Base-by-base conservation (phyloP, 1,140 invertebrate genomes). In the Zophobas atratus region DNA sequence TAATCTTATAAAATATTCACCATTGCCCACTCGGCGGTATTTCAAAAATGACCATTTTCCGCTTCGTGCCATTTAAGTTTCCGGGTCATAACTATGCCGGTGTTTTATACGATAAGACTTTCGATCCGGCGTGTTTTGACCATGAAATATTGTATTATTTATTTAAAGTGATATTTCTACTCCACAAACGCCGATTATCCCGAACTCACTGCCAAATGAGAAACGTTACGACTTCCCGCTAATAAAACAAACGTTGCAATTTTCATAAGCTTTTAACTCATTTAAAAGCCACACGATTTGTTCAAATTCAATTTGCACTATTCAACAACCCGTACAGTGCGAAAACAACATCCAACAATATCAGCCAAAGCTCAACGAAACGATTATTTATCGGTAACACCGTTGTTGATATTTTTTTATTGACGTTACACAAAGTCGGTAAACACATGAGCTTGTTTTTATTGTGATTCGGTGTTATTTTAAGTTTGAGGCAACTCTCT, bases 21-120 rank as follows among this genome's bases (percentile, higher is more conserved):
- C 41, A 57, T 70, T 75, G 71, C 46, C 6, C 38, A 36, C 39
- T 1, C 46, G 55, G 72, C 43, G 70, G 57, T 80, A 79, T 80
- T 79, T 77, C 78, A 78, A 79, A 80, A 82, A 81, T 81, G 79
- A 75, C 78, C 76, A 63, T 81, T 80, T 77, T 80, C 76, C 81
- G 36, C 36, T 70, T 53, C 67, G 76, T 74, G 76, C 78, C 78
- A 78, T 81, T 81, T 80, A 71, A 80, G 78, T 80, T 82, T 82
- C 81, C 81, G 80, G 76, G 46, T 53, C 75, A 75, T 82, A 81
- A 82, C 80, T 56, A 70, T 39, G 43, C 67, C 72, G 49, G 34
- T 73, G 53, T 77, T 81, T 79, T 77, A 77, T 82, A 80, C 76
- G 49, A 49, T 79, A 71, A 76, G 60, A 46, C 48, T 51, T 39